Conservation (phyloP, 2,797 vertebrate genomes). For the Podarcis siculus region DNA sequence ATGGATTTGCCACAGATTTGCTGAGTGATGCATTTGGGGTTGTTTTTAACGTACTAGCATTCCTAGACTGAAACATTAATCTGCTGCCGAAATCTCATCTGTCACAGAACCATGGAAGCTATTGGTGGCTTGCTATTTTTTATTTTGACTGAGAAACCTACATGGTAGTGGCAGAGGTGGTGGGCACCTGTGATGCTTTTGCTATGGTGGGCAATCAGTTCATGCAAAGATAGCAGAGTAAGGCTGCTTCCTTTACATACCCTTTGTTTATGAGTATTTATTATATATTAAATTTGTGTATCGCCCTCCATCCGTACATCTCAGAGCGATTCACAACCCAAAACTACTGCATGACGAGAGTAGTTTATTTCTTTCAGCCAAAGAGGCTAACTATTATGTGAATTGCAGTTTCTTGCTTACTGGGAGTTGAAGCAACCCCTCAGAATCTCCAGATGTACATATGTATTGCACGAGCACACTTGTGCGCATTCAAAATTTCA, state of each 20-base stretch:
- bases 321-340: too few relatives aligned
- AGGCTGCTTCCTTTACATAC: background rate
- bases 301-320: too few relatives aligned
- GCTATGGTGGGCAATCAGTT: too few relatives aligned
- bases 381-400: background rate
- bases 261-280: background rate
- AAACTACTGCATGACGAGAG: background rate
- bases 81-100: background rate
- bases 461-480: background rate
- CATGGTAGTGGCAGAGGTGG: too few relatives aligned
- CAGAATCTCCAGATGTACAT: background rate
- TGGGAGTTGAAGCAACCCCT: background rate
- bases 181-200: too few relatives aligned
- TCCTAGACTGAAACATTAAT: background rate
- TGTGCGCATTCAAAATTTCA: background rate
- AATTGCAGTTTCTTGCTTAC: background rate
- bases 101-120: background rate
- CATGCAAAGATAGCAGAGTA: background rate
- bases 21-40: too few relatives aligned
- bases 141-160: too few relatives aligned
- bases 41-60: too few relatives aligned
- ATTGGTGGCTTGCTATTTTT: too few relatives aligned
- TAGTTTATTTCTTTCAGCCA: background rate
- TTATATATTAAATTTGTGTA: background rate
- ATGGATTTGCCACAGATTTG: background rate